Evolutionary conservation across 2,797 vertebrate genomes (phyloP).

Genomic region (Myotis pilosus): DNA sequence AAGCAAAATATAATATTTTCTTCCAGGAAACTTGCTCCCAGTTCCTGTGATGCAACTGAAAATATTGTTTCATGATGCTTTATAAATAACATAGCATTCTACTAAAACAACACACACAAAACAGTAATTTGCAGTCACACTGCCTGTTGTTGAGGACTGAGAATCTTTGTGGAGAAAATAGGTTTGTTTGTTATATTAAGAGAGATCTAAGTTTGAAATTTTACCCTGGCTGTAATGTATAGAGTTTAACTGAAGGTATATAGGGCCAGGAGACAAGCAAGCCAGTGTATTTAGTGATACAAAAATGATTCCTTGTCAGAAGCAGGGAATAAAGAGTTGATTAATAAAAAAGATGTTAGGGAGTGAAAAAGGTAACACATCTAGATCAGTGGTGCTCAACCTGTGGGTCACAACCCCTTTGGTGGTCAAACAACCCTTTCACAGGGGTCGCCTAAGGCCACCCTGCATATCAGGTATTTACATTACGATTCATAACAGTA

Average conservation of each 20-base stretch:
- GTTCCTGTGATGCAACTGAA: not conserved
- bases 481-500: too few species aligned
- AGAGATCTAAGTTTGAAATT: not conserved
- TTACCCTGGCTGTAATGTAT: not conserved
- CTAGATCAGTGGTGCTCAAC: not conserved
- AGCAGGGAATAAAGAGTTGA: not conserved
- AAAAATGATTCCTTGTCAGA: not conserved
- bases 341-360: not conserved
- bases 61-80: not conserved
- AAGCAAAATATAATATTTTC: constrained; percentile 15
- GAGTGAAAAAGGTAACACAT: not conserved
- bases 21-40: not conserved
- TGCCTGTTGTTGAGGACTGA: not conserved
- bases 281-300: not conserved
- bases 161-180: not conserved
- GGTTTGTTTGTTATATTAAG: not conserved
- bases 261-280: not conserved
- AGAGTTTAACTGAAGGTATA: not conserved
- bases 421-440: too few species aligned
- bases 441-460: too few species aligned
- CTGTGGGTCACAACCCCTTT: too few species aligned
- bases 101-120: not conserved
- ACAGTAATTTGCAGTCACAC: not conserved
- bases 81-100: not conserved
- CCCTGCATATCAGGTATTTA: too few species aligned